phyloP scores from a whole-genome alignment of 1,140 invertebrate species.

The Ladona fulva region DNA sequence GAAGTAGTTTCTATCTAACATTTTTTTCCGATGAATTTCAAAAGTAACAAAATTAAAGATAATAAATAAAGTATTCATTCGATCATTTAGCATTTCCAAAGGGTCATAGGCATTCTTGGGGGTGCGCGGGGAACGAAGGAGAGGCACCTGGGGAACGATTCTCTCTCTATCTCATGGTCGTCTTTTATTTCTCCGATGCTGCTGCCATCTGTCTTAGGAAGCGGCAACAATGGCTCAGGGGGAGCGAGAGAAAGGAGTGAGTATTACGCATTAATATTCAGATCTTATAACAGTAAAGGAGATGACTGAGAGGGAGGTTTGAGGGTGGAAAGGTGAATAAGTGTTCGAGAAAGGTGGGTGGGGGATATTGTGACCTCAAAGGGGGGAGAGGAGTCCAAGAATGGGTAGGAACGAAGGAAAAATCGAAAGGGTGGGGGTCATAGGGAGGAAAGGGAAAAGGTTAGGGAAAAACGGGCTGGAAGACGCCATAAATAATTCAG shows the following conservation, averaged over 20 bases:
- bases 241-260: not conserved
- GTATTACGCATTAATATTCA: constrained; percentile 7
- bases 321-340: not conserved
- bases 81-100: too few relatives aligned
- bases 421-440: not conserved
- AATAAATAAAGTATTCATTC: too few relatives aligned
- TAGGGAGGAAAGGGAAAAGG: not conserved
- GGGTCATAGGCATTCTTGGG: too few relatives aligned
- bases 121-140: too few relatives aligned
- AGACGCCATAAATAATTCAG: constrained; percentile 9
- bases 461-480: not conserved
- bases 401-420: not conserved
- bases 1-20: too few relatives aligned
- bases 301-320: not conserved
- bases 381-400: not conserved
- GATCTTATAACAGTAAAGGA: constrained; percentile 4
- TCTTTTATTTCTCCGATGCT: constrained; percentile 1
- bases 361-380: not conserved
- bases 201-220: not conserved
- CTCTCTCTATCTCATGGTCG: not conserved
- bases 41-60: too few relatives aligned
- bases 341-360: not conserved
- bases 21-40: too few relatives aligned
- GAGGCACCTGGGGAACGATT: not conserved
- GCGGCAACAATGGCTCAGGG: not conserved